phyloP scores from a whole-genome alignment of 2,888 invertebrate species.

The Noctua janthe region DNA sequence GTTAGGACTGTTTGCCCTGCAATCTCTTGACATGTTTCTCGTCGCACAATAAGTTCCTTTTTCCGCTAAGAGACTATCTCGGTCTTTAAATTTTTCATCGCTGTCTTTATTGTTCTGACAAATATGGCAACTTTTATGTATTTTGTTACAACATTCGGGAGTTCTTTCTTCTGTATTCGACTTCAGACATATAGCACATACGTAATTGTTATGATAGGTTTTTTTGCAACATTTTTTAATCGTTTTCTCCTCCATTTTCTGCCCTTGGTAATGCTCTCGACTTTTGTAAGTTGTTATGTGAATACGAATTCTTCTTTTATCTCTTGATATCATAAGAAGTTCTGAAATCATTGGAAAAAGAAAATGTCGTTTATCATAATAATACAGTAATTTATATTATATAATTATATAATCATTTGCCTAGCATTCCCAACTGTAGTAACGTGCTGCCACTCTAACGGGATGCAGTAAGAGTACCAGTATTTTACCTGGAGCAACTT shows the following conservation, averaged over 20 bases:
- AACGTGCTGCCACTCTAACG: background rate
- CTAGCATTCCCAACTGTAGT: background rate
- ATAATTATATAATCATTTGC: background rate
- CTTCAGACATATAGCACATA: constrained; percentile 82
- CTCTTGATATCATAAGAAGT: constrained; percentile 77
- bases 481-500: background rate
- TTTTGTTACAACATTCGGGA: constrained; percentile 59
- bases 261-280: constrained; percentile 19
- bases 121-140: constrained; percentile 72
- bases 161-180: constrained; percentile 51
- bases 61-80: constrained; percentile 40
- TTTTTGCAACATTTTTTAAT: constrained; percentile 59
- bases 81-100: constrained; percentile 28
- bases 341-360: constrained; percentile 38
- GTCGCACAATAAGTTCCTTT: constrained; percentile 2
- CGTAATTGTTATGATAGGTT: constrained; percentile 67
- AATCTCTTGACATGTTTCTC: constrained; percentile 9
- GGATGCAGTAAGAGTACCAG: background rate
- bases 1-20: background rate
- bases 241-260: constrained; percentile 62
- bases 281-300: constrained; percentile 79
- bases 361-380: too few relatives aligned
- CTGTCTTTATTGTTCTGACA: constrained; percentile 68
- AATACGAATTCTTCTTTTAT: constrained; percentile 74
- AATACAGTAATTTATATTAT: too few relatives aligned